These are phyloP conservation scores for Girardia tigrina DNA, from an alignment of 2,888 invertebrate species.

Conservation along the genomic window DNA sequence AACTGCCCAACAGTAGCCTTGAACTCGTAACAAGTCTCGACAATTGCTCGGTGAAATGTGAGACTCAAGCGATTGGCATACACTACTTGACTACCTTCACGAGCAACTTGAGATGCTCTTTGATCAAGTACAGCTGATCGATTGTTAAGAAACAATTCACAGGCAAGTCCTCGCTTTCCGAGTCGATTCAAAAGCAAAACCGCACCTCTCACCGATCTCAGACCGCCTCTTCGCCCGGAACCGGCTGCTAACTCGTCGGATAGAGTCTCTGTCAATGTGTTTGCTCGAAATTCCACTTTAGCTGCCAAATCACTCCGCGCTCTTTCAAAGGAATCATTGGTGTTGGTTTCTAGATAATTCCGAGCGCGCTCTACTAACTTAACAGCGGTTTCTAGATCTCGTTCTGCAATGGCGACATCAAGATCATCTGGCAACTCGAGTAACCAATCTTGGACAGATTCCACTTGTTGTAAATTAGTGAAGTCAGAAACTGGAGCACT, in stretches of 20 bases:
- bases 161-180: constrained; percentile 58
- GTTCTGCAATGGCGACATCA: constrained; percentile 81
- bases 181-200: constrained; percentile 69
- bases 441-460: constrained; percentile 58
- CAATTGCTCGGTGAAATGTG: constrained; percentile 14
- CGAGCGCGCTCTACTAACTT: constrained; percentile 60
- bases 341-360: neutral
- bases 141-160: constrained; percentile 63
- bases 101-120: constrained; percentile 30
- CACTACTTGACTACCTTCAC: constrained; percentile 33
- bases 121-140: constrained; percentile 65
- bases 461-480: neutral
- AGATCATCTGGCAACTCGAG: constrained; percentile 78
- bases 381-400: constrained; percentile 83
- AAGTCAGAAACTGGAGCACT: neutral
- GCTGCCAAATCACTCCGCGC: constrained; percentile 46
- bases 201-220: constrained; percentile 68
- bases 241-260: constrained; percentile 18
- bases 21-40: constrained; percentile 31
- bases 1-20: constrained; percentile 10
- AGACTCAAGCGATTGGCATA: constrained; percentile 31
- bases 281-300: constrained; percentile 46
- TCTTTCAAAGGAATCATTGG: constrained; percentile 38
- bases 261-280: constrained; percentile 59
- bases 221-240: constrained; percentile 57